Conservation (phyloP, 1,140 invertebrate genomes). For the Patella vulgata region DNA sequence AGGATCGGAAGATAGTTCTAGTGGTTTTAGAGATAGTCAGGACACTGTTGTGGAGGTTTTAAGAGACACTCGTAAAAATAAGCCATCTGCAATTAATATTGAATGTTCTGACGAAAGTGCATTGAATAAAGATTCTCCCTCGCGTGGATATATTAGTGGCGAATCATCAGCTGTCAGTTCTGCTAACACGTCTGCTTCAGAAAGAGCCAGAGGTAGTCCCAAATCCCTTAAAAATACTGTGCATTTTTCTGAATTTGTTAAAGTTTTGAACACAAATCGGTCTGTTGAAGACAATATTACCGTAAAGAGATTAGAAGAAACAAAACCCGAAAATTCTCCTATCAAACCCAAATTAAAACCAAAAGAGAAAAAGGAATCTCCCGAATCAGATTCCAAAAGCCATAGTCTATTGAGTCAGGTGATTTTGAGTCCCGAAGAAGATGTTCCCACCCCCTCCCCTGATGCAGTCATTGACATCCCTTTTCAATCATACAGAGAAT, state of each 20-base stretch:
- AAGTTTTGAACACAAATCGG: constrained; percentile 46
- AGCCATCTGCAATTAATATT: too few species aligned
- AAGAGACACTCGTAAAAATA: too few species aligned
- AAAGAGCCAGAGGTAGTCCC: constrained; percentile 48
- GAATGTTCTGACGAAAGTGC: too few species aligned
- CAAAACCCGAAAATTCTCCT: constrained; percentile 36
- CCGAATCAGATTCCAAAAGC: too few species aligned
- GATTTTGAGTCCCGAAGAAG: constrained; percentile 42
- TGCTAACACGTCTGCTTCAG: constrained; percentile 20
- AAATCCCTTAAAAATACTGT: constrained; percentile 56
- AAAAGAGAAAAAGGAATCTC: neutral
- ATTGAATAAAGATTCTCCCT: neutral
- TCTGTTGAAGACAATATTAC: constrained; percentile 49
- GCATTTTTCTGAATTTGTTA: constrained; percentile 52
- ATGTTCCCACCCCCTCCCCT: constrained; percentile 33
- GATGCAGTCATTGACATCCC: constrained; percentile 25
- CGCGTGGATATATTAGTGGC: constrained; percentile 6
- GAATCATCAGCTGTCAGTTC: constrained; percentile 27
- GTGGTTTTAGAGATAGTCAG: constrained; percentile 28
- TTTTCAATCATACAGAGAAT: constrained; percentile 32
- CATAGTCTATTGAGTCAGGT: constrained; percentile 45
- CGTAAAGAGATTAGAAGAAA: constrained; percentile 41
- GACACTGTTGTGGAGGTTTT: constrained; percentile 25
- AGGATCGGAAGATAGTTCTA: neutral
- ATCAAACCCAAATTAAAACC: neutral